Evolutionary conservation across 2,888 invertebrate genomes (phyloP).

Genomic region (Epinotia ramella): DNA sequence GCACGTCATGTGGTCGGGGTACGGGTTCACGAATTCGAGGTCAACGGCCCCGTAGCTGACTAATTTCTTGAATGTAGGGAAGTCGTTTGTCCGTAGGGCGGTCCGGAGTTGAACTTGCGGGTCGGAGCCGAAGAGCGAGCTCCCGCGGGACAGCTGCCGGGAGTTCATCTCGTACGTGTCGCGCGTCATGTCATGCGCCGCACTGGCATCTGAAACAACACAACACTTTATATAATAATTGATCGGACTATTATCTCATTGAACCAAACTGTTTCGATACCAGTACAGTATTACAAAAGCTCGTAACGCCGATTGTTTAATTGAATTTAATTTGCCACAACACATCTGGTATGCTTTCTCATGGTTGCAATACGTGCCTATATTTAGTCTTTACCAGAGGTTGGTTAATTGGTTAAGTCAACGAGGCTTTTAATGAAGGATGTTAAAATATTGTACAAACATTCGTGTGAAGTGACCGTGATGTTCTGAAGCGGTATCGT

Average conservation of each 20-base stretch:
- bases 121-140: constrained; percentile 77
- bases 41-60: constrained; percentile 79
- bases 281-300: constrained; percentile 48
- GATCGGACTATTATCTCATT: constrained; percentile 66
- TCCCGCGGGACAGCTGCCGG: constrained; percentile 71
- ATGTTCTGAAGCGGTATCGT: constrained; percentile 56
- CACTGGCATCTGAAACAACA: constrained; percentile 79
- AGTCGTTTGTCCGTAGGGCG: constrained; percentile 82
- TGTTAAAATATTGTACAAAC: constrained; percentile 66
- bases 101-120: constrained; percentile 81
- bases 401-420: constrained; percentile 56
- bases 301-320: constrained; percentile 64
- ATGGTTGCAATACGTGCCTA: constrained; percentile 22
- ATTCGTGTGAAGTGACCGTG: constrained; percentile 68
- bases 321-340: constrained; percentile 61
- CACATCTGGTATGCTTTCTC: constrained; percentile 60
- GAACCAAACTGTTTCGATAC: constrained; percentile 62
- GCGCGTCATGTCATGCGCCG: constrained; percentile 70
- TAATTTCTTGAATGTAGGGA: constrained; percentile 80
- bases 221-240: constrained; percentile 54
- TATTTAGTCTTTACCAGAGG: constrained; percentile 41
- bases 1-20: constrained; percentile 86
- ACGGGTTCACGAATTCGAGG: constrained; percentile 82
- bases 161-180: constrained; percentile 81
- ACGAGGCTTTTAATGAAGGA: constrained; percentile 64